phyloP scores from a whole-genome alignment of 1,140 invertebrate genomes.

The Ceratosolen fusciceps region DNA sequence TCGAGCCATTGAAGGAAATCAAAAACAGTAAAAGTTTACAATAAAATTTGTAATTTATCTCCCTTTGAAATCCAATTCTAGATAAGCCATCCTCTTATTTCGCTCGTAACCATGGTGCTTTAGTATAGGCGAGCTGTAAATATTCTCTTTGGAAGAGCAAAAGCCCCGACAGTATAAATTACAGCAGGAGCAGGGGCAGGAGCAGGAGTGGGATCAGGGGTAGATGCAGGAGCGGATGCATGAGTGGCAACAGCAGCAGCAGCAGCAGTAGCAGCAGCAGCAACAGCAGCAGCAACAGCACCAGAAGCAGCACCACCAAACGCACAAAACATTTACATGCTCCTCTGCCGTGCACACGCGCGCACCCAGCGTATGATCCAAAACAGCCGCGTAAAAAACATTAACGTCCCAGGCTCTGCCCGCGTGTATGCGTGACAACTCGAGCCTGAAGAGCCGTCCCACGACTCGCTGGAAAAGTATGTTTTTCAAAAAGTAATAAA shows the following conservation, averaged over 20 bases:
- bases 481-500: conserved; percentile 47
- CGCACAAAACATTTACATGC: conserved; percentile 23
- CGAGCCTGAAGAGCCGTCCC: conserved; percentile 6
- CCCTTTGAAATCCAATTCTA: conserved; percentile 10
- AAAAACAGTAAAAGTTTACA: conserved; percentile 10
- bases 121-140: conserved; percentile 13
- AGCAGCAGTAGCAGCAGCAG: neutral
- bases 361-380: neutral
- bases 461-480: conserved; percentile 31
- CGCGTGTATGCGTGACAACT: neutral
- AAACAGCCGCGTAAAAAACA: conserved; percentile 22
- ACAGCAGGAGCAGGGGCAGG: neutral
- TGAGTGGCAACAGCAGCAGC: neutral
- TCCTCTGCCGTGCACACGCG: neutral
- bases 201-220: no score
- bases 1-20: neutral
- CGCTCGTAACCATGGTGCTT: neutral
- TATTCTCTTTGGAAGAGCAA: conserved; percentile 9
- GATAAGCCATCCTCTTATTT: conserved; percentile 2
- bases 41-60: conserved; percentile 21
- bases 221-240: no score
- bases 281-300: conserved; percentile 15
- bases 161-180: conserved; percentile 24
- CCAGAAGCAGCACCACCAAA: neutral
- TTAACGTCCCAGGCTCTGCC: neutral